Base-by-base conservation (phyloP, 2,888 invertebrate species). In the Fabriciana adippe region DNA sequence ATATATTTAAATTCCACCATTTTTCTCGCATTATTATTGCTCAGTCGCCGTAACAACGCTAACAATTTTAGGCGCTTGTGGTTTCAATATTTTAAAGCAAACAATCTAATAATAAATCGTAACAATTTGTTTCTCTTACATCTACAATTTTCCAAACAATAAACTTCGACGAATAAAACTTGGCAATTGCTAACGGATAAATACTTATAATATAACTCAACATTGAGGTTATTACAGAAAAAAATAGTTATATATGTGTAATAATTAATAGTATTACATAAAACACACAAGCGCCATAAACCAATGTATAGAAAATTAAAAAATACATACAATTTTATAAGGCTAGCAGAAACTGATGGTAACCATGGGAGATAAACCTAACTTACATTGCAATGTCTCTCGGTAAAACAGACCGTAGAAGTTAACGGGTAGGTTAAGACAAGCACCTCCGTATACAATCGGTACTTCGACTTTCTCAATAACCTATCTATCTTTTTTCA, bases 321-420 rank as follows among this genome's bases (percentile, higher is more conserved):
- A 18, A 85, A 85, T 85, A 86, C 81, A 84, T 84, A 84, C 74
- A 72, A 85, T 84, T 74, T 86, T 82, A 82, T 86, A 87, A 89
- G 85, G 84, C 91, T 91, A 92, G 90, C 90, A 84, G 89, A 89
- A 90, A 89, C 89, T 90, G 86, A 85, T 91, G 92, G 92, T 92
- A 92, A 92, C 92, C 91, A 88, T 88, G 89, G 89, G 87, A 88
- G 86, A 86, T 83, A 84, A 86, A 82, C 72, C 82, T 89, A 85
- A 79, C 78, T 83, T 88, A 89, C 75, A 81, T 80, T 84, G 86
- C 87, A 86, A 89, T 86, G 88, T 90, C 87, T 89, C 87, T 88
- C 87, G 78, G 81, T 76, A 79, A 74, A 77, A 78, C 82, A 88
- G 84, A 85, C 86, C 81, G 80, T 80, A 81, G 81, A 83, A 83